phyloP scores from a whole-genome alignment of 1,140 invertebrate genomes.

The Liolophura sinensis region DNA sequence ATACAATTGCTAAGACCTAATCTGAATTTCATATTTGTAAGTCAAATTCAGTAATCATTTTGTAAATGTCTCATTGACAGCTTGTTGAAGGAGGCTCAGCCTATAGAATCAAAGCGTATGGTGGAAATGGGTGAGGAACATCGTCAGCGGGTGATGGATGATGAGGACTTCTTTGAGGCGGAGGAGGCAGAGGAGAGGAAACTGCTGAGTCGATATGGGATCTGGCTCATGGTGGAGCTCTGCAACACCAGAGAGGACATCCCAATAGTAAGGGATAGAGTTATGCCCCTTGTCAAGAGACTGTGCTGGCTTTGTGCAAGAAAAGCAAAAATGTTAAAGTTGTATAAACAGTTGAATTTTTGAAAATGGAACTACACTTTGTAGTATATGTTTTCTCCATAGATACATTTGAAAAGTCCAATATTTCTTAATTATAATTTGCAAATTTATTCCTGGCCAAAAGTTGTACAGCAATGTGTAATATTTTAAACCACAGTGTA shows the following conservation, averaged over 20 bases:
- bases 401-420: too few species aligned
- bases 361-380: too few species aligned
- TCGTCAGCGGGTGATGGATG: slow-evolving; percentile 28
- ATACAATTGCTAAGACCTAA: too few species aligned
- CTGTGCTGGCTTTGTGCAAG: not conserved
- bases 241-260: slow-evolving; percentile 78
- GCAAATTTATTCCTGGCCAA: too few species aligned
- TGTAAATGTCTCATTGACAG: slow-evolving; percentile 23
- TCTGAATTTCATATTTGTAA: too few species aligned
- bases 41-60: too few species aligned
- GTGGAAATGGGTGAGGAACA: slow-evolving; percentile 56
- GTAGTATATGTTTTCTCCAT: too few species aligned
- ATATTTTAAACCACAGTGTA: too few species aligned
- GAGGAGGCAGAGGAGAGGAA: slow-evolving; percentile 54
- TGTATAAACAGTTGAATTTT: too few species aligned
- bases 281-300: too few species aligned
- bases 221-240: slow-evolving; percentile 94
- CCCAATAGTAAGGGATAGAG: slow-evolving; percentile 61
- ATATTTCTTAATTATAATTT: too few species aligned
- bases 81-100: slow-evolving; percentile 57
- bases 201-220: slow-evolving; percentile 90
- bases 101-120: slow-evolving; percentile 50
- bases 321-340: not conserved
- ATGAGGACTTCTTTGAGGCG: slow-evolving; percentile 44
- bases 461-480: too few species aligned